Evolutionary conservation across 2,797 vertebrate species (phyloP).

Genomic region (Picus viridis): DNA sequence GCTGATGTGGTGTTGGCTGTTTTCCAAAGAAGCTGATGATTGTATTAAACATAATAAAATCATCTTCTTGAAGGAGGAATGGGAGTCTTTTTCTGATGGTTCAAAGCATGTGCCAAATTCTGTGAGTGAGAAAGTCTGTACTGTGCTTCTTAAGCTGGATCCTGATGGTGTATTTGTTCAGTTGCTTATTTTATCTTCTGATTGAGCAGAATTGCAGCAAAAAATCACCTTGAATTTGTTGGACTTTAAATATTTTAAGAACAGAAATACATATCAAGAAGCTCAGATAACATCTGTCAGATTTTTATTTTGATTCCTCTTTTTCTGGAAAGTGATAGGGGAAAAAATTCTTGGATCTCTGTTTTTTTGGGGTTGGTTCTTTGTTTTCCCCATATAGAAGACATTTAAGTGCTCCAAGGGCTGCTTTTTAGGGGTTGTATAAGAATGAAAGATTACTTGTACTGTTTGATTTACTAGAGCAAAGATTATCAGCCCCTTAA

Average conservation of each 20-base stretch:
- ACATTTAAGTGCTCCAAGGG: neutral
- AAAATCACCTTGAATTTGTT: neutral
- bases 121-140: accelerated
- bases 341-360: too few relatives aligned
- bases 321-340: neutral
- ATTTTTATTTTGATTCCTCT: neutral
- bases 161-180: neutral
- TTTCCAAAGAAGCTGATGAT: neutral
- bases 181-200: neutral
- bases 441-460: neutral
- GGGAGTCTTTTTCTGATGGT: neutral
- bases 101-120: neutral
- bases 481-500: neutral
- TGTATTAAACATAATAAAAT: neutral
- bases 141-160: neutral
- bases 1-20: neutral
- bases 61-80: neutral
- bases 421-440: neutral
- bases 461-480: neutral
- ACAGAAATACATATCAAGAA: neutral
- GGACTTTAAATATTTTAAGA: neutral
- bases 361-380: too few relatives aligned
- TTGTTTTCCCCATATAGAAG: neutral
- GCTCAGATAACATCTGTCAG: neutral
- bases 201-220: neutral